Conservation (phyloP, 1,140 invertebrate genomes). For the Sarcophaga peregrina region DNA sequence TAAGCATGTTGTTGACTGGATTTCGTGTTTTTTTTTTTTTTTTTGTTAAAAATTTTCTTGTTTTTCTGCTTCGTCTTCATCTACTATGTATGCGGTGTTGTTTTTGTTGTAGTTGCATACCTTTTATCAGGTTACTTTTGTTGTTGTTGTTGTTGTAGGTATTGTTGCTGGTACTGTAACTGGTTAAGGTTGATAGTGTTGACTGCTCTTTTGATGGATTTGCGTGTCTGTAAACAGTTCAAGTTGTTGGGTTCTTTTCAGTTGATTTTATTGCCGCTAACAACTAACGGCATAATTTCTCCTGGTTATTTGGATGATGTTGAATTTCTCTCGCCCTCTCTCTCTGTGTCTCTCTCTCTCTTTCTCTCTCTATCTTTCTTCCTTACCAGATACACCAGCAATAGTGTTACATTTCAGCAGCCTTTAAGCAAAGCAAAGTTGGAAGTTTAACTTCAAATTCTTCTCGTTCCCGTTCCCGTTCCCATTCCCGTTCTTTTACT, state of each 20-base stretch:
- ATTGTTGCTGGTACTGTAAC: neutral
- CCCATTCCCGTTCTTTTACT: too few species aligned
- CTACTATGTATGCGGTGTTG: neutral
- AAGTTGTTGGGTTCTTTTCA: neutral
- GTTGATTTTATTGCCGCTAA: slow-evolving; percentile 19
- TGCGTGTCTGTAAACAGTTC: slow-evolving; percentile 31
- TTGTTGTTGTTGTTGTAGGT: neutral
- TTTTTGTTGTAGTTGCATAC: slow-evolving; percentile 15
- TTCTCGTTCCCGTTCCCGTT: too few species aligned
- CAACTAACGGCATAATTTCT: slow-evolving; percentile 25
- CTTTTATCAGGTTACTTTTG: neutral
- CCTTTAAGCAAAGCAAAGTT: neutral
- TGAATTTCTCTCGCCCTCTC: neutral
- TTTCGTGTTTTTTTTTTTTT: neutral
- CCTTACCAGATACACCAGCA: neutral
- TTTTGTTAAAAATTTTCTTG: too few species aligned
- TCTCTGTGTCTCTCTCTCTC: neutral
- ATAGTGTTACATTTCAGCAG: neutral
- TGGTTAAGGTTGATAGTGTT: neutral
- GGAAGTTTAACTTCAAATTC: neutral
- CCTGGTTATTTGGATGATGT: neutral
- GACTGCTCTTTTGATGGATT: slow-evolving; percentile 37
- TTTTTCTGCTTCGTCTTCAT: too few species aligned
- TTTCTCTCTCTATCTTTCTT: neutral
- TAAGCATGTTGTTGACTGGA: slow-evolving; percentile 23